Percentiles rank a stretch among this genome's conserved stretches.
phyloP scores from a whole-genome alignment of 2,888 invertebrate genomes.

The Pandemis corylana region DNA sequence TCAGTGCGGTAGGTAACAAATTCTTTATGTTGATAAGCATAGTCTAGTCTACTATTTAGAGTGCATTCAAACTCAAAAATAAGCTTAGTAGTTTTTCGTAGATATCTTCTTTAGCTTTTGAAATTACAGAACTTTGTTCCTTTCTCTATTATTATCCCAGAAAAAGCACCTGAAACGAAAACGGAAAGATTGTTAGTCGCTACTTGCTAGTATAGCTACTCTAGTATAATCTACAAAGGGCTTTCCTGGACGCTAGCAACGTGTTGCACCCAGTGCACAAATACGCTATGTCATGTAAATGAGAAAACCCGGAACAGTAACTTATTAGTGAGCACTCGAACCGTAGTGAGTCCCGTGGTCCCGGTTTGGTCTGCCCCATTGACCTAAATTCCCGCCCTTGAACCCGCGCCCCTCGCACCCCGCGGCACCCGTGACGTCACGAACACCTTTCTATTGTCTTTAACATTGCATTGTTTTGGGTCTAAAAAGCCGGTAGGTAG shows the following conservation, averaged over 20 bases:
- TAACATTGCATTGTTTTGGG: conserved; percentile 55
- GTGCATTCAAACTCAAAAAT: too few species aligned
- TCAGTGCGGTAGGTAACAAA: too few species aligned
- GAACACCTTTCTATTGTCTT: conserved; percentile 66
- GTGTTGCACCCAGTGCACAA: neutral
- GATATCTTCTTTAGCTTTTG: too few species aligned
- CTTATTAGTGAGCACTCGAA: conserved; percentile 41
- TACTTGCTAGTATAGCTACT: too few species aligned
- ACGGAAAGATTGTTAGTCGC: too few species aligned
- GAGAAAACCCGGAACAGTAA: conserved; percentile 25
- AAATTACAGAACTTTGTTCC: too few species aligned
- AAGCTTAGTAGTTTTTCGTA: too few species aligned
- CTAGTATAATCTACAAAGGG: too few species aligned
- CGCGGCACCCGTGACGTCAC: conserved; percentile 72
- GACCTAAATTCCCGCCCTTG: conserved; percentile 81
- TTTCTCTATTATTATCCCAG: too few species aligned
- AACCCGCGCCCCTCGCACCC: conserved; percentile 65
- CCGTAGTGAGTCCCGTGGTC: conserved; percentile 57
- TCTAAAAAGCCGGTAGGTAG: conserved; percentile 49
- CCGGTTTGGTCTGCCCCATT: conserved; percentile 64
- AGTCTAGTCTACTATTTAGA: too few species aligned
- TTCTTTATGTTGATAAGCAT: too few species aligned
- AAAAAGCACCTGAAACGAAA: too few species aligned
- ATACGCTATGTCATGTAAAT: neutral
- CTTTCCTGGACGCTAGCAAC: neutral